Percentiles rank a stretch among this genome's conserved stretches.
These are phyloP conservation scores for Unio delphinus DNA, from an alignment of 2,888 invertebrate genomes.

Conservation along the genomic window DNA sequence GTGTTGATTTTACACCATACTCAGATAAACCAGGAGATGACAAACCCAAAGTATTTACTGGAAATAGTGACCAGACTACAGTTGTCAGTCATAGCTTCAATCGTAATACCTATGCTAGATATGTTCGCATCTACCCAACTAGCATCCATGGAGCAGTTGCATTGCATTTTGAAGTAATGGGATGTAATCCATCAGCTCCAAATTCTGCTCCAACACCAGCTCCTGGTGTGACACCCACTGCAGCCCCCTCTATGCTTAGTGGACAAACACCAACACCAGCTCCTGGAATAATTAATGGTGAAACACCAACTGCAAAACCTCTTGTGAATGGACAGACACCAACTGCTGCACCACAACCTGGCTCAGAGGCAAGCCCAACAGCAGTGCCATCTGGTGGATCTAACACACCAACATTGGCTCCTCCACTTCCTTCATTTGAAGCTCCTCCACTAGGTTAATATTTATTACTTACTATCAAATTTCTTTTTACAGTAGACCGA, in stretches of 20 bases:
- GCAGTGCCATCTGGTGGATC: constrained; percentile 15
- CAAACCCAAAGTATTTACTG: constrained; percentile 43
- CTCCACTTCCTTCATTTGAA: constrained; percentile 15
- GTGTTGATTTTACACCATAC: constrained; percentile 46
- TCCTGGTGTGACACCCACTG: not conserved
- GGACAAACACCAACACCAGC: constrained; percentile 19
- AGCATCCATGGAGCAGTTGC: constrained; percentile 43
- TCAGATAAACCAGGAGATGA: constrained; percentile 27
- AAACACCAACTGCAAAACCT: constrained; percentile 29
- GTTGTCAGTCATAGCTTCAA: constrained; percentile 45
- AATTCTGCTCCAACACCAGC: constrained; percentile 6
- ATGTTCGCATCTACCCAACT: constrained; percentile 46
- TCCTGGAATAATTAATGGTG: constrained; percentile 8
- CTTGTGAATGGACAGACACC: constrained; percentile 13
- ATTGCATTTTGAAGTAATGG: constrained; percentile 55
- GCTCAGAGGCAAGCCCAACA: constrained; percentile 7
- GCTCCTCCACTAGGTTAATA: constrained; percentile 28
- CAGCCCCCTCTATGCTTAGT: constrained; percentile 6
- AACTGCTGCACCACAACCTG: constrained; percentile 14
- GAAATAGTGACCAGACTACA: constrained; percentile 40
- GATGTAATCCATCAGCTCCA: constrained; percentile 52
- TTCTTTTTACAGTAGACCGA: not conserved
- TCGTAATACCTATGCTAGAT: constrained; percentile 48
- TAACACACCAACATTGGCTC: constrained; percentile 20
- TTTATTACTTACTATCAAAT: not conserved